Base-by-base conservation (phyloP, 2,888 invertebrate genomes). In the Venusia cambrica region DNA sequence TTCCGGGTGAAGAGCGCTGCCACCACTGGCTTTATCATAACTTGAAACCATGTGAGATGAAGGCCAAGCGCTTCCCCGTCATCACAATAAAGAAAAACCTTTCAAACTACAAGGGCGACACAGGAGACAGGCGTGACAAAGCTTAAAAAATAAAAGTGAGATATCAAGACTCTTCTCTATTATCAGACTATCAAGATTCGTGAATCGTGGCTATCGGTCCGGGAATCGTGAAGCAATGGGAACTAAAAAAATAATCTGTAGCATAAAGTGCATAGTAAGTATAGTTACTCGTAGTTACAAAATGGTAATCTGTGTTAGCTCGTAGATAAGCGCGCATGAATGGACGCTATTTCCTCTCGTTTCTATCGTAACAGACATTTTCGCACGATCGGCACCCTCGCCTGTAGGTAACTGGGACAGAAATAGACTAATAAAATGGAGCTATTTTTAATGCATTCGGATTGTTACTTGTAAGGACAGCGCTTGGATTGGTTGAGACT, bases 261-360 rank as follows among this genome's bases (percentile, higher is more conserved):
- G 6, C 17, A 8, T 13, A 19, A 5, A 19, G 11, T 8, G 12
- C 16, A 26, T 19, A 25, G 10, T 6, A 20, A 20, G n/a, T n/a
- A n/a, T n/a, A n/a, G n/a, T n/a, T n/a, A n/a, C n/a, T n/a, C n/a
- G n/a, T n/a, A n/a, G n/a, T n/a, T n/a, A n/a, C 34, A 35, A 7
- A 16, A 20, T 17, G 25, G 6, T 15, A 32, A 31, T 19, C 40
- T 40, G 16, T 32, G 31, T 11, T 9, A 37, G 21, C 5, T 38
- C 13, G 28, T 33, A 52, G 47, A 57, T 52, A 63, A 57, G 54
- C 56, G 53, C 48, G 47, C 48, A 54, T 57, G 59, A 62, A 68
- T 63, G 54, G 56, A 47, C 47, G 57, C 54, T 57, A 59, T 62
- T 62, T 59, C 59, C 60, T 63, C 51, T 48, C 53, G 52, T 25